A percentile compares a stretch with the other conserved stretches of the same genome.
Conservation (phyloP, 2,797 vertebrate genomes). For the Momotus momota region DNA sequence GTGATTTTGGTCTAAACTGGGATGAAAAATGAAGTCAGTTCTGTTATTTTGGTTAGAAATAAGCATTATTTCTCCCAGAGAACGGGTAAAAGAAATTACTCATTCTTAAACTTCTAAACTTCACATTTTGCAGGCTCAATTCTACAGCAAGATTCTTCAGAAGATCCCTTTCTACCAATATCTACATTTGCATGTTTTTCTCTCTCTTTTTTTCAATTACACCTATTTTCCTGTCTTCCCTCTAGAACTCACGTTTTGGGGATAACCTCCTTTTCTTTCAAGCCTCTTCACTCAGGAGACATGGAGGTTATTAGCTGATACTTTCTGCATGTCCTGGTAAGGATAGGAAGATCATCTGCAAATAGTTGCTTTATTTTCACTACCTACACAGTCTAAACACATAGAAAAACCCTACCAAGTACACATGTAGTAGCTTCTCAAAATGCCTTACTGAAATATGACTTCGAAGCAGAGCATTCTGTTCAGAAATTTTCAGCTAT, state of each 20-base stretch:
- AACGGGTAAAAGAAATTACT: neutral
- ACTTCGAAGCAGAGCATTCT: neutral
- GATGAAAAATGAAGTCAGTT: neutral
- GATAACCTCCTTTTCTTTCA: neutral
- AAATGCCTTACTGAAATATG: neutral
- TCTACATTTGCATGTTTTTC: neutral
- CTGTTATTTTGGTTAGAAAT: neutral
- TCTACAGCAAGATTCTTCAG: neutral
- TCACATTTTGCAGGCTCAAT: neutral
- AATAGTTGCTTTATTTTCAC: neutral
- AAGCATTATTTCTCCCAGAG: neutral
- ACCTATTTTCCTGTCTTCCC: neutral
- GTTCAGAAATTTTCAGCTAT: neutral
- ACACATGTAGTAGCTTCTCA: neutral
- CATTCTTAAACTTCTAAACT: neutral
- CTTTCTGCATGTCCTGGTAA: neutral
- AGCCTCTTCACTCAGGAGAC: neutral
- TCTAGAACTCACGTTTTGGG: neutral
- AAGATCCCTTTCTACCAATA: neutral
- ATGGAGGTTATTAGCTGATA: neutral
- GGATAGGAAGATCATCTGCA: neutral
- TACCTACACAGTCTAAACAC: neutral
- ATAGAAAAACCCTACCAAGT: neutral
- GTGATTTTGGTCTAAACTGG: rapidly evolving
- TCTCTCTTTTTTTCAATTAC: neutral